Base-by-base conservation (phyloP, 2,888 invertebrate genomes). In the Lacanobia wlatinum region DNA sequence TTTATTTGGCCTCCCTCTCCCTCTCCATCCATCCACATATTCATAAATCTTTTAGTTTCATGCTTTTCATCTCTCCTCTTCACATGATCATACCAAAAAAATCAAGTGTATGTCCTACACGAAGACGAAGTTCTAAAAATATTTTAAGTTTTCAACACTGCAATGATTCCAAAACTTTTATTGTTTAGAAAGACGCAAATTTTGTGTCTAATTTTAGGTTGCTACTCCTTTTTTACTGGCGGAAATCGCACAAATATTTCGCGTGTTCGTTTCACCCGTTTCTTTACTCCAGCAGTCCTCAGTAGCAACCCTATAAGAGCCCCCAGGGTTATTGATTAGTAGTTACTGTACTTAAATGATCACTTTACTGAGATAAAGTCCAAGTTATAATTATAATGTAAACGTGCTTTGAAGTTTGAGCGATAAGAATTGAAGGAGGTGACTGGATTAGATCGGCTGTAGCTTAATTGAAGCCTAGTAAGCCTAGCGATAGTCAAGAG, bases 281-380 rank as follows among this genome's bases (percentile, higher is more conserved):
- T 16, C 0, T 3, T 50, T 18, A 55, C 9, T 16, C 50, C 56
- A 4, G 61, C 55, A 79, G 70, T 53, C 16, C 5, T 18, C 5
- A 65, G 59, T 34, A 52, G 23, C 83, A 85, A 70, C 85, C 85
- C 85, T 85, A 38, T 83, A 84, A 55, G 72, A 88, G 90, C 91
- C 92, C 84, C 79, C 69, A 85, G 92, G 91, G 91, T 88, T 92
- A 94, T 93, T 94, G 94, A 94, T 94, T 92, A 93, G 90, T 87
- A 85, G 80, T 85, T 86, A 87, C 89, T 90, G 86, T 89, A 86
- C 87, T 87, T 87, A 87, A 88, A 87, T 86, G 91, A 92, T 92
- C 89, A 86, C 87, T 87, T 89, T 87, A 84, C 84, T 80, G 74
- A 85, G 89, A 89, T 87, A 88, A 84, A 87, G 85, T 82, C 76